Evolutionary conservation across 2,797 vertebrate species (phyloP), one percentile per base, ranked within the genome.

Genomic region (Lagorchestes hirsutus): DNA sequence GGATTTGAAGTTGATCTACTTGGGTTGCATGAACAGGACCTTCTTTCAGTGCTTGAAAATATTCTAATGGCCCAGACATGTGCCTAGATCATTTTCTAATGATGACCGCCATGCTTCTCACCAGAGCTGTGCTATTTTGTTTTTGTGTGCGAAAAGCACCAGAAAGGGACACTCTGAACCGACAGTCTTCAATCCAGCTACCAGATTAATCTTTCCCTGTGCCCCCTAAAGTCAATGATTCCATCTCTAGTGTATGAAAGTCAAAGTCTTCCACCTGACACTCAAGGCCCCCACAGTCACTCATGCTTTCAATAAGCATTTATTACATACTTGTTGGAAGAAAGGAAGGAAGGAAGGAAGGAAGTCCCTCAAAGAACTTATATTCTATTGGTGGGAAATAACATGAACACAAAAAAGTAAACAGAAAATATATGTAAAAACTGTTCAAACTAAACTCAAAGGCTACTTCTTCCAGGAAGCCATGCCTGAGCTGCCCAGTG

Each of bases 101-200:
- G 67, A 40, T 40, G 16, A 0, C 62, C 14, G 18, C 2, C 67
- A 82, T 0, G 4, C n/a, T 0, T 13, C 31, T 57, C 1, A 0
- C 16, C 5, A 28, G 54, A 54, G 54, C 46, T 82, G 18, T 46
- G 18, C 67, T 82, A 2, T 31, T 74, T 67, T 74, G 14, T 40
- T 40, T 74, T 34, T 74, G 87, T 24, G 40, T 0, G 16, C 4
- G n/a, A 1, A 0, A 0, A 4, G 92, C 6, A 1, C 12, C 5
- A 5, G 10, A 92, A 22, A 29, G 57, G 57, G 59, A 31, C 31
- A 62, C 13, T 62, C 59, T 34, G 29, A 62, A 62, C 12, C 59
- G 1, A 6, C 56, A 62, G 59, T 62, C 59, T 62, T 62, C 59
- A 62, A 31, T n/a, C 31, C 31, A 3, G 58, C 62, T 18, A 67